Percentiles rank a stretch among this genome's conserved stretches.
Conservation (phyloP, 2,797 vertebrate species). For the Taenioides sp. region DNA sequence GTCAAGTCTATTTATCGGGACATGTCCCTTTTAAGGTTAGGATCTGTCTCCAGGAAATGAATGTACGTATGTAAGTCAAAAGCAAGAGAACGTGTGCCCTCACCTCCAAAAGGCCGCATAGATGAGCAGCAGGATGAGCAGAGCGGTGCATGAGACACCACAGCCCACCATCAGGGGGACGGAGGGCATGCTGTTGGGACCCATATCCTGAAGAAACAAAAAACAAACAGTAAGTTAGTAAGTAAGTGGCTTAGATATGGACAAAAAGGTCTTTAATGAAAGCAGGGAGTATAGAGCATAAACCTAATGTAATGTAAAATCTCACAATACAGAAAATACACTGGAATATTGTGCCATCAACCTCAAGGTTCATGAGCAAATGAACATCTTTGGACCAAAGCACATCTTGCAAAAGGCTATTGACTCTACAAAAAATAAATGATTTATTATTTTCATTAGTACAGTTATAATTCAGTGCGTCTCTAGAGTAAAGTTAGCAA, state of each 20-base stretch:
- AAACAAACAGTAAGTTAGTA: not conserved
- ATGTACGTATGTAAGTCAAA: too few species aligned
- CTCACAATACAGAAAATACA: not conserved
- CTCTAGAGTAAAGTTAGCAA: not conserved
- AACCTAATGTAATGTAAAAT: not conserved
- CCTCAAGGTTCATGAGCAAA: not conserved
- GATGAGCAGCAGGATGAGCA: conserved; percentile 92
- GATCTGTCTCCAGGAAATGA: too few species aligned
- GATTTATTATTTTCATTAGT: not conserved
- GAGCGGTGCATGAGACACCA: conserved; percentile 92
- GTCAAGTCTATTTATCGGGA: too few species aligned
- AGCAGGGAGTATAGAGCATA: not conserved
- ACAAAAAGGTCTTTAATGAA: not conserved
- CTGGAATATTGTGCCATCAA: not conserved
- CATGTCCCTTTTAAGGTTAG: too few species aligned
- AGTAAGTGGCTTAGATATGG: not conserved
- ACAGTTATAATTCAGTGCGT: not conserved
- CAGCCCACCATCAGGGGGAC: conserved; percentile 98
- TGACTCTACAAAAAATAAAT: not conserved
- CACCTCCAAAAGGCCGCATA: conserved; percentile 98
- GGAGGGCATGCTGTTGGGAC: conserved; percentile 87
- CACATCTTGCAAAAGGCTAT: not conserved
- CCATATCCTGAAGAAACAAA: conserved; percentile 84
- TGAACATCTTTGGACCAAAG: not conserved
- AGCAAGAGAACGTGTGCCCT: conserved; percentile 5